Percentiles rank a stretch among this genome's conserved stretches.
phyloP scores from a whole-genome alignment of 2,888 invertebrate genomes.

The Volucella zonaria region DNA sequence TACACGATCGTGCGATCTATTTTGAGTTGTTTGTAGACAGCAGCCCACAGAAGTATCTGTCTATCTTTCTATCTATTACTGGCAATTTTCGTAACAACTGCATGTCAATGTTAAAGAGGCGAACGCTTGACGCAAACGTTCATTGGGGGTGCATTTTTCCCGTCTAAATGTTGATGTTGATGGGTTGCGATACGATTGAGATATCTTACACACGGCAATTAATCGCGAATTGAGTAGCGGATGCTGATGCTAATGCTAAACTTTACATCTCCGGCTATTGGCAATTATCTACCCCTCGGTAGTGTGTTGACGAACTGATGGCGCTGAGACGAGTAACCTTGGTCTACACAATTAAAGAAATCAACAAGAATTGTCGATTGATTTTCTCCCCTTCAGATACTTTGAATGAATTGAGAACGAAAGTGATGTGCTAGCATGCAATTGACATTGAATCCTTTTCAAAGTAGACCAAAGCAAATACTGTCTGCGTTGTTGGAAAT shows the following conservation, averaged over 20 bases:
- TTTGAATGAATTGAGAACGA: constrained; percentile 31
- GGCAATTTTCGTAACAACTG: constrained; percentile 18
- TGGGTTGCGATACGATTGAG: constrained; percentile 22
- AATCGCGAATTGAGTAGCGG: constrained; percentile 25
- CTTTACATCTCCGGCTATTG: no score
- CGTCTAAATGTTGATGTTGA: constrained; percentile 31
- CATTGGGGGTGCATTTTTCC: constrained; percentile 17
- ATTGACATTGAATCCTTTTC: constrained; percentile 33
- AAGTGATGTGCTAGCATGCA: constrained; percentile 16
- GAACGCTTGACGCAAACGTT: constrained; percentile 4
- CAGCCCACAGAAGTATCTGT: constrained; percentile 30
- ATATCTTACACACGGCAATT: constrained; percentile 39
- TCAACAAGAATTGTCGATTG: constrained; percentile 2
- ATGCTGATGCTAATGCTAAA: neutral
- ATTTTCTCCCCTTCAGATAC: constrained; percentile 4
- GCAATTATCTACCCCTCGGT: no score
- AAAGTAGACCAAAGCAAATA: constrained; percentile 19
- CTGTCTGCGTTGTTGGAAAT: neutral
- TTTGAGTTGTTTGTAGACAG: constrained; percentile 60
- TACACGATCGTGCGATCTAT: constrained; percentile 37
- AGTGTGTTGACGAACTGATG: neutral
- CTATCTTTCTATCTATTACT: no score
- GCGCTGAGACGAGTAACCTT: constrained; percentile 9
- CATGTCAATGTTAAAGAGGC: constrained; percentile 41
- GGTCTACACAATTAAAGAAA: constrained; percentile 6